Conservation (phyloP, 2,113 vertebrate genomes). For the Halichoeres trimaculatus region DNA sequence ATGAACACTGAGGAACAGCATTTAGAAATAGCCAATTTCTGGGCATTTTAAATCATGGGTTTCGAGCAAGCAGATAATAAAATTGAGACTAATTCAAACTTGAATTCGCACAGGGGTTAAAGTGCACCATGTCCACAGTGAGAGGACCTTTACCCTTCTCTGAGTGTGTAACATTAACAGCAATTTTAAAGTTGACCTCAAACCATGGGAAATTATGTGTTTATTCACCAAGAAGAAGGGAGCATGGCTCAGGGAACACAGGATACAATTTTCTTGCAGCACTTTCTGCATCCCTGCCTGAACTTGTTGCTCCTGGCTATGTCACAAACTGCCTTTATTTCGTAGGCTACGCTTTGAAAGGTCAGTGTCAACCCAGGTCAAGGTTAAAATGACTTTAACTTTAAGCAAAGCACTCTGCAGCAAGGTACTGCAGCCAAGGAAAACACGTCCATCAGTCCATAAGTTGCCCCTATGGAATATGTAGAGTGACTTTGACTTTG, state of each 20-base stretch:
- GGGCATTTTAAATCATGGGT: too few relatives aligned
- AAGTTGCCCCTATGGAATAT: neutral
- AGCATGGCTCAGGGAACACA: neutral
- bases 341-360: neutral
- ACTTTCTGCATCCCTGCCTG: neutral
- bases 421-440: too few relatives aligned
- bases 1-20: too few relatives aligned
- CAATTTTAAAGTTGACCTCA: neutral
- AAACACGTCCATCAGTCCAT: neutral
- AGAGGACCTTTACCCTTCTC: neutral
- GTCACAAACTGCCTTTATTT: neutral
- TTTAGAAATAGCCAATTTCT: too few relatives aligned
- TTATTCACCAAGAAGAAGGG: neutral
- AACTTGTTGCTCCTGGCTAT: neutral
- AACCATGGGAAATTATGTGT: neutral
- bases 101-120: too few relatives aligned
- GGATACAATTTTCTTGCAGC: neutral
- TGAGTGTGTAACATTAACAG: neutral
- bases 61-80: too few relatives aligned
- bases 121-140: neutral
- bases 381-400: neutral
- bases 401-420: neutral
- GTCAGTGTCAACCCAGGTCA: neutral
- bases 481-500: conserved; percentile 1
- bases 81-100: too few relatives aligned